Conservation (phyloP, 1,140 invertebrate genomes). For the Halictus rubicundus region DNA sequence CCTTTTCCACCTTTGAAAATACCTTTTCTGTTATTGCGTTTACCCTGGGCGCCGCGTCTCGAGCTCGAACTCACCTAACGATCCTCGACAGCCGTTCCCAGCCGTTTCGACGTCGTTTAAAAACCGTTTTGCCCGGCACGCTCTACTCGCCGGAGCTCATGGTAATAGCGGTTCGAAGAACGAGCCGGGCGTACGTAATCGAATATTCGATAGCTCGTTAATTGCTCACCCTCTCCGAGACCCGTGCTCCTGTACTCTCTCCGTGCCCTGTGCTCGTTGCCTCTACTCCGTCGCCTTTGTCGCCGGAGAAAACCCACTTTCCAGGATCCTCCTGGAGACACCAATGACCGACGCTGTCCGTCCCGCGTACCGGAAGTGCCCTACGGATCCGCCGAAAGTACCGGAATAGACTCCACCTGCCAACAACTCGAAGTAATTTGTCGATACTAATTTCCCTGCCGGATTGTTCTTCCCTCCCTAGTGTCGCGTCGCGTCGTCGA, state of each 20-base stretch:
- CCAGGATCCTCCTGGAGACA: no score
- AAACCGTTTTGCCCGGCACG: slow-evolving; percentile 22
- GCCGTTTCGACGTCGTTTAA: background rate
- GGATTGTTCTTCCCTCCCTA: no score
- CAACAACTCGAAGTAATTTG: no score
- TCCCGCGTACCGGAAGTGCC: no score
- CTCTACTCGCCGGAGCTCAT: slow-evolving; percentile 5
- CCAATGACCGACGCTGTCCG: no score
- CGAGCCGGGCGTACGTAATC: slow-evolving; percentile 13
- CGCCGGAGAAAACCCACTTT: no score
- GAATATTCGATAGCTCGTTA: slow-evolving; percentile 51
- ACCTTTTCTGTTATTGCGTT: slow-evolving; percentile 24
- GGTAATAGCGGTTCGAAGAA: slow-evolving; percentile 34
- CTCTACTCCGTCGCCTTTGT: no score
- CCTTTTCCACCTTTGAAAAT: slow-evolving; percentile 2
- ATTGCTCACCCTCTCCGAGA: slow-evolving; percentile 32
- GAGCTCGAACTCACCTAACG: slow-evolving; percentile 5
- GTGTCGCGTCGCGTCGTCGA: no score
- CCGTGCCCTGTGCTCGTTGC: no score
- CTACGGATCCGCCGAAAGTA: no score
- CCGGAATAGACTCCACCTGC: no score
- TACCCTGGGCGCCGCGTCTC: background rate
- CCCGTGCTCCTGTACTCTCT: background rate
- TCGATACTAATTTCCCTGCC: no score
- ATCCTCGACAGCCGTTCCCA: slow-evolving; percentile 7